phyloP scores from a whole-genome alignment of 35 echinoderm and acorn worm species.

The Apostichopus parvimensis region DNA sequence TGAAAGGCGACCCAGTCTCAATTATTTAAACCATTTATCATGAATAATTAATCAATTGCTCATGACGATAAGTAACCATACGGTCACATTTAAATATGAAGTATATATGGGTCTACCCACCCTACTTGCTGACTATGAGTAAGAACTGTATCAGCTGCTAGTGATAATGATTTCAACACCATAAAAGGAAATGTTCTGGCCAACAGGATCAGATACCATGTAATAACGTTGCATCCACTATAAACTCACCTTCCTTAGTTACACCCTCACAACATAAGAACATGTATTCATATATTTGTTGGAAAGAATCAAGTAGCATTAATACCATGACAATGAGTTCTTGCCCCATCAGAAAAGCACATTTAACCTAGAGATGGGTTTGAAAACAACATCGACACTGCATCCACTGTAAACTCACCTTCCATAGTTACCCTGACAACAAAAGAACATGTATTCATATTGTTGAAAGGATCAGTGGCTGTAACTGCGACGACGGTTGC shows the following conservation, averaged over 20 bases:
- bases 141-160: too few species aligned
- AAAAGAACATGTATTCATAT: constrained; percentile 30
- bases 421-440: not conserved
- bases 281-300: not conserved
- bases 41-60: not conserved
- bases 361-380: too few species aligned
- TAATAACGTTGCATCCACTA: not conserved
- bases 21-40: too few species aligned
- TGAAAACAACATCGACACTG: not conserved
- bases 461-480: constrained; percentile 40
- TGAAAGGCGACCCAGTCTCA: too few species aligned
- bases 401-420: not conserved
- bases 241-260: not conserved
- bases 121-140: too few species aligned
- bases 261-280: constrained; percentile 19
- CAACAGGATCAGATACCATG: not conserved
- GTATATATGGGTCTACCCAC: too few species aligned
- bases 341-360: not conserved
- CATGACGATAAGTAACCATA: not conserved
- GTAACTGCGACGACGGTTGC: constrained; percentile 21
- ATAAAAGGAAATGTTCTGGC: not conserved
- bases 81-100: too few species aligned
- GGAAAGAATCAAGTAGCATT: not conserved
- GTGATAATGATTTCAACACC: too few species aligned
- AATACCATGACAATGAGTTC: not conserved